These are phyloP conservation scores for Sprattus sprattus DNA, from an alignment of 2,113 vertebrate genomes.

Conservation along the genomic window DNA sequence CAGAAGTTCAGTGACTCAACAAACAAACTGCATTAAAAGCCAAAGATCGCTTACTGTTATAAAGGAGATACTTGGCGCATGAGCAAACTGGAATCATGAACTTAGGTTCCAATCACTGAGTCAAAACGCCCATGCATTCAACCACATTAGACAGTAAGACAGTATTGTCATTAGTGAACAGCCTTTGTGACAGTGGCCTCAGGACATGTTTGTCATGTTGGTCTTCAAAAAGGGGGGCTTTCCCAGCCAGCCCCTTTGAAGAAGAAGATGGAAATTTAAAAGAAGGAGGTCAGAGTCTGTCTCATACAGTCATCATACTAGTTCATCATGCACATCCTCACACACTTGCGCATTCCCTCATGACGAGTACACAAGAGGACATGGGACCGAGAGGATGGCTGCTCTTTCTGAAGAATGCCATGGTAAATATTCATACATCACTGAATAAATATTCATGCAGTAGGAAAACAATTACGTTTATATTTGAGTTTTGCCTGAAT, in stretches of 20 bases:
- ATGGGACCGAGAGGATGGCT: not conserved
- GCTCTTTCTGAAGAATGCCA: not conserved
- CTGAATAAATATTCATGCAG: not conserved
- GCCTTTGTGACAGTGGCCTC: not conserved
- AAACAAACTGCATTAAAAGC: too few relatives aligned
- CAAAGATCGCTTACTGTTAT: too few relatives aligned
- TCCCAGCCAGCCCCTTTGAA: constrained; percentile 46
- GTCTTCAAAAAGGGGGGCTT: constrained; percentile 53
- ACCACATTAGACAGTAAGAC: too few relatives aligned
- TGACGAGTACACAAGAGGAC: not conserved
- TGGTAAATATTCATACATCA: not conserved
- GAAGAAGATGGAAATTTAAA: constrained; percentile 54
- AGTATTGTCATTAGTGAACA: not conserved
- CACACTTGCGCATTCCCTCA: not conserved
- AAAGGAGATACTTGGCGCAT: too few relatives aligned
- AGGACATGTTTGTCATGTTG: not conserved
- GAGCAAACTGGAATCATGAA: too few relatives aligned
- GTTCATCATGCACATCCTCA: not conserved
- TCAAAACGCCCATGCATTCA: not conserved
- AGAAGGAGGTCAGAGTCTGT: constrained; percentile 31
- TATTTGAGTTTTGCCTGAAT: constrained; percentile 18
- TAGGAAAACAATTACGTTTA: not conserved
- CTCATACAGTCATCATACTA: constrained; percentile 9
- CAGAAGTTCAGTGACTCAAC: too few relatives aligned
- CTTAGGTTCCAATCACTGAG: not conserved